Base-by-base conservation (phyloP, 2,797 vertebrate species). In the Galaxias olidus region DNA sequence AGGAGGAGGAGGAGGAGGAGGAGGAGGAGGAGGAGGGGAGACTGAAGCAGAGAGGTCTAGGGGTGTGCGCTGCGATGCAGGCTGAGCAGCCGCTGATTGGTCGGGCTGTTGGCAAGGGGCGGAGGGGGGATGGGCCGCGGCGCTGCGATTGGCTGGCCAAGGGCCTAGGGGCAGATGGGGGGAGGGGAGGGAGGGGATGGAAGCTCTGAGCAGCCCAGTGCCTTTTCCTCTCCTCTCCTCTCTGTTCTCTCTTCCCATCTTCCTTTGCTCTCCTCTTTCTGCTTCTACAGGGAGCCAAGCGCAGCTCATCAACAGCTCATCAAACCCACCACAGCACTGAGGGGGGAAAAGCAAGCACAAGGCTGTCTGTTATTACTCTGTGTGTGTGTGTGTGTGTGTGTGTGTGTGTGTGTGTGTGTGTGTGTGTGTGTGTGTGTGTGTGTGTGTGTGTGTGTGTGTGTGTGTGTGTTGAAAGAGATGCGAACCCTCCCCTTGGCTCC, bases 41-140 rank as follows among this genome's bases (percentile, higher is more conserved):
- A 17, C 13, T 43, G 15, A 17, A 14, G 56, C n/a, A 44, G n/a
- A 60, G 57, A 68, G 75, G 61, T 64, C 55, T 67, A 71, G 64
- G 79, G 69, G 62, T 9, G 64, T 68, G 68, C 80, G 81, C 75
- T 84, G 86, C 83, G 86, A 80, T 78, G 83, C 84, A 83, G 74
- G 81, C 80, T 79, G 85, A 64, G 68, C 75, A 69, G 72, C 76
- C 48, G 65, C 85, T 84, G 88, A 89, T 80, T 89, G 90, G 84
- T 79, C 63, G 76, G 86, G 81, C 65, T 76, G 78, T 88, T 85
- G 83, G 84, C 80, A 86, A 71, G 80, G 78, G 78, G 80, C 18
- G 60, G 77, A 60, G 59, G 61, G 88, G 77, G 84, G 82, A 78
- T 74, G 78, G 59, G 84, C 47, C 68, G 19, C 71, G 30, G 48